Evolutionary conservation across 92 coral and sea anemone genomes (phyloP), one percentile per base, ranked within the genome.

Genomic region (Bergia puertoricense): DNA sequence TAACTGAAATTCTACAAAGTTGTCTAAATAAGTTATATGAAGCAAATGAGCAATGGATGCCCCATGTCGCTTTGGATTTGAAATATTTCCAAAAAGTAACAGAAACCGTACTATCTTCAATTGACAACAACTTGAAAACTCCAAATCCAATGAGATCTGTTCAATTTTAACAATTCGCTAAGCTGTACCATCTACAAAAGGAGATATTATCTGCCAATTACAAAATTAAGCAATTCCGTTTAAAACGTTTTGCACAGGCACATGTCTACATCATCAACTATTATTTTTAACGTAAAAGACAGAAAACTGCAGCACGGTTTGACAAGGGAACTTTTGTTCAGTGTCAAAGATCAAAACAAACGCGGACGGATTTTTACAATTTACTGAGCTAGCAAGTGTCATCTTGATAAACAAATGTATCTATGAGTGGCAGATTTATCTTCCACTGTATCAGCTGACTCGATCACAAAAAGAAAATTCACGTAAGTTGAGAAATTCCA

Each of bases 401-500:
- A 62, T 23, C 69, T 3, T 20, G 2, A 62, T 62, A 16, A 62
- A 22, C 69, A 20, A 62, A 20, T 62, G 54, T 8, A 20, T 14
- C 59, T 71, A 41, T 65, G n/a, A 45, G 30, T 41, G 37, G 40
- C 51, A 79, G 56, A 22, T 42, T 43, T 44, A 37, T 66, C 44
- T 82, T 62, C 69, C 69, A 62, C 69, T 62, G 16, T 84, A 71
- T 68, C 8, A 48, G 6, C 67, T 69, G 71, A 84, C 87, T 23
- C 37, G 75, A 83, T 45, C 79, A 14, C 23, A 42, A 71, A 84
- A 84, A n/a, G 67, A 30, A 69, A 84, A 69, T 37, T 39, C 48
- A 8, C 30, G 87, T 69, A 84, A 84, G 36, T 79, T 50, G 66
- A 79, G 82, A 51, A 74, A 79, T 50, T 79, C 82, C 40, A 79